Evolutionary conservation across 1,140 invertebrate species (phyloP), one percentile per base, ranked within the genome.

Genomic region (Brachionus paranguensis): DNA sequence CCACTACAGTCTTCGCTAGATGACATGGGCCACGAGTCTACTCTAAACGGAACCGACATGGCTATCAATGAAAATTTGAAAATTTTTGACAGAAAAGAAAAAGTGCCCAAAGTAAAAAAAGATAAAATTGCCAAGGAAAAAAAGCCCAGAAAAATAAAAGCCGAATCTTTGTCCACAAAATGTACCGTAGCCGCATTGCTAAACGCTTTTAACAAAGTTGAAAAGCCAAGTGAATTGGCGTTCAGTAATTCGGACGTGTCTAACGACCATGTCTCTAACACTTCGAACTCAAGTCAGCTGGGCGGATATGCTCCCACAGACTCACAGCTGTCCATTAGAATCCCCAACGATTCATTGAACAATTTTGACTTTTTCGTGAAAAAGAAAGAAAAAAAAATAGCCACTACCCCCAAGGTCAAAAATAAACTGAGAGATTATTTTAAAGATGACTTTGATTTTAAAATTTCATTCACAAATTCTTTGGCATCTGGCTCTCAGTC

Each of bases 351-450:
- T 20, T 72, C 68, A 7, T 47, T 72, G 29, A 17, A 37, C 17
- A 72, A 72, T 72, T 72, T 72, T 47, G 68, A 72, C 33, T 72
- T 17, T 72, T 72, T 76, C 27, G 24, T 50, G 24, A 76, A 47
- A 50, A 76, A 76, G 43, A 24, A n/a, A 29, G 72, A 76, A 12
- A 76, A 50, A 76, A 47, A 76, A 76, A 4, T 29, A 33, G 3
- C 6, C 43, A n/a, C 41, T 53, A 17, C 20, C 1, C 72, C 41
- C 0, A 76, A 50, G 11, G 43, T 76, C 1, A 76, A 76, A 76
- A 76, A 76, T 17, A 76, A 76, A 76, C 20, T 76, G 4, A 47
- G 72, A 50, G 72, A 76, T 76, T 76, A 76, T 76, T 76, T 76
- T 29, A 76, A 76, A 53, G 72, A 76, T 50, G 72, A 76, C 12